These are phyloP conservation scores for Phyllopteryx taeniolatus DNA, from an alignment of 2,113 vertebrate genomes.

Conservation along the genomic window DNA sequence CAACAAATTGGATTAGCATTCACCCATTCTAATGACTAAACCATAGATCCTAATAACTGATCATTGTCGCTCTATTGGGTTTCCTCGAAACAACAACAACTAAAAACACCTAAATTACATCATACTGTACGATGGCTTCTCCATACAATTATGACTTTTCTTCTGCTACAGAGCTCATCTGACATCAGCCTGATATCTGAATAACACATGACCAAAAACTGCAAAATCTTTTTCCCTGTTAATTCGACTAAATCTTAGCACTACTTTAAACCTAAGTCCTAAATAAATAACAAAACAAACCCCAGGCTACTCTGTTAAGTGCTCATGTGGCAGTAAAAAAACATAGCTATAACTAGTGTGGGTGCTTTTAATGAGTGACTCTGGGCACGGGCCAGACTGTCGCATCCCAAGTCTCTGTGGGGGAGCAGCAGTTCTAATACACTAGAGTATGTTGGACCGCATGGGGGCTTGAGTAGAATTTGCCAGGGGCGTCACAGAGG, in stretches of 20 bases:
- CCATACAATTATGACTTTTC: too few species aligned
- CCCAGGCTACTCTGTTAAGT: conserved; percentile 13
- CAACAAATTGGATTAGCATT: too few species aligned
- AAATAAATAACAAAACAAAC: conserved; percentile 3
- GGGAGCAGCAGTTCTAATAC: conserved; percentile 58
- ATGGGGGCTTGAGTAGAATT: conserved; percentile 59
- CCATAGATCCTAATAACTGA: too few species aligned
- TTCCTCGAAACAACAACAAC: too few species aligned
- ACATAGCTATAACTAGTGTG: conserved; percentile 29
- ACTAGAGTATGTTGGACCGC: conserved; percentile 58
- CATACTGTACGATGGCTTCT: too few species aligned
- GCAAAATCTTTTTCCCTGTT: neutral
- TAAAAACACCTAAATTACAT: too few species aligned
- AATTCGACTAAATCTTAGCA: too few species aligned
- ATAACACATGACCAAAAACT: too few species aligned
- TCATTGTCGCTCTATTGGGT: too few species aligned
- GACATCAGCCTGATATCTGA: too few species aligned
- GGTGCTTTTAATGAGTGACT: conserved; percentile 23
- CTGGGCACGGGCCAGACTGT: conserved; percentile 37
- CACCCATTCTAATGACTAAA: too few species aligned
- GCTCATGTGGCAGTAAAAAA: conserved; percentile 16
- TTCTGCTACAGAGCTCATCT: too few species aligned
- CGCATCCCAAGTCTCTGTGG: conserved; percentile 36
- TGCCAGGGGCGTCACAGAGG: conserved; percentile 59
- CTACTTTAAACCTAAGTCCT: neutral